A percentile compares a stretch with the other conserved stretches of the same genome.
phyloP scores from a whole-genome alignment of 2,797 vertebrate species.

The Sebastolobus altivelis region DNA sequence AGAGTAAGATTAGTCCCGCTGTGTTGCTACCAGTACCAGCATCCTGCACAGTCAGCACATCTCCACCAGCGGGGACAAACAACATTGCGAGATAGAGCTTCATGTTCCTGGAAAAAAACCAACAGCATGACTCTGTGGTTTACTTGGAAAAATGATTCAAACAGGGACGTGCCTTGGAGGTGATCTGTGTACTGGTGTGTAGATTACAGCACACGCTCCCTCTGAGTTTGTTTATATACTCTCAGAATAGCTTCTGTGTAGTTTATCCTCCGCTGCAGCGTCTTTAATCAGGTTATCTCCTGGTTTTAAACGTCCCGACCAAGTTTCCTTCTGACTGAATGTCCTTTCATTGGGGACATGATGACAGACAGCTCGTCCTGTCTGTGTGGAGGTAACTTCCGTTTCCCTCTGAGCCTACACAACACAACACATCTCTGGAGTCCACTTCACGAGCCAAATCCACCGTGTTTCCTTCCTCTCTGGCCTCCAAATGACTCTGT shows the following conservation, averaged over 20 bases:
- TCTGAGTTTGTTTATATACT: constrained; percentile 26
- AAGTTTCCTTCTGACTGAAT: constrained; percentile 23
- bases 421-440: constrained; percentile 1
- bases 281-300: constrained; percentile 51
- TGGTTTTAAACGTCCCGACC: constrained; percentile 22
- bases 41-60: constrained; percentile 73
- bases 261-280: constrained; percentile 27
- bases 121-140: constrained; percentile 17
- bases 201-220: constrained; percentile 26
- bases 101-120: constrained; percentile 61
- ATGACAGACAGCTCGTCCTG: constrained; percentile 42
- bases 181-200: neutral
- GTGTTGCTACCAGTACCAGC: constrained; percentile 10
- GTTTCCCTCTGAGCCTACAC: neutral
- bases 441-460: neutral
- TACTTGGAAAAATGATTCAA: constrained; percentile 18
- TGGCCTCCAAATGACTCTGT: constrained; percentile 20
- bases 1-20: constrained; percentile 26
- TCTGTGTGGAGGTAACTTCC: constrained; percentile 20
- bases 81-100: constrained; percentile 55
- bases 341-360: constrained; percentile 34
- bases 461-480: constrained; percentile 4
- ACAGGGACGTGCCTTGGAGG: neutral
- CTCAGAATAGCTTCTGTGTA: constrained; percentile 21
- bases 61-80: constrained; percentile 52